Base-by-base conservation (phyloP, 2,888 invertebrate species). In the Fabriciana adippe region DNA sequence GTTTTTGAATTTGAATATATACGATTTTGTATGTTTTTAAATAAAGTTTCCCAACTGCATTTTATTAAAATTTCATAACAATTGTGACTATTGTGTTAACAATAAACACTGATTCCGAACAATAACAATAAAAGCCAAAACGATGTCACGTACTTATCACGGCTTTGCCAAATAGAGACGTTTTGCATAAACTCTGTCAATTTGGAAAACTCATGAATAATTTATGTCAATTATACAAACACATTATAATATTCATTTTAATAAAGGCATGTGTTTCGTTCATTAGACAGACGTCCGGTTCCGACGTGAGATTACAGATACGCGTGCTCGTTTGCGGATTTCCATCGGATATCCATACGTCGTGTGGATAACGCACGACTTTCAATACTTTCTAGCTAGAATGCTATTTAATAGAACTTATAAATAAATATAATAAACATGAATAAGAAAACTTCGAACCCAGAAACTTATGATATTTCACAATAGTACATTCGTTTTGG, bases 241-340 rank as follows among this genome's bases (percentile, higher is more conserved):
- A 18, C 13, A 26, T 63, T 54, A 59, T 31, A 56, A 45, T 53
- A 11, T 45, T 65, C 15, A 50, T 61, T 63, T 64, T 50, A 63
- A 64, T 55, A 55, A 41, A 55, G 15, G 26, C 45, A 16, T 51
- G 35, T 41, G 55, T 69, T 69, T 67, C 65, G 65, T 59, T 48
- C 51, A 66, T 66, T 66, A 64, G 62, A 65, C 55, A 67, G 67
- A 70, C 55, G 62, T 68, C 67, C 65, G 65, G 67, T 67, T 64
- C 56, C 67, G 56, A 61, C 54, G 60, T 51, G 53, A 48, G 65
- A 70, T 62, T 53, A 67, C 60, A 59, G 55, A 69, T 56, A 69
- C 47, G 51, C 55, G 41, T 57, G 66, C 45, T 8, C 51, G 59
- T 26, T 65, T 59, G 62, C 62, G 70, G 67, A 70, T 67, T 67